These are phyloP conservation scores for Bombyx mori DNA, from an alignment of 1,140 invertebrate species.

Conservation along the genomic window ASM3026992v2 NC_085124.1:7691501-7692000, in stretches of 20 bases:
- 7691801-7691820: conserved; percentile 23
- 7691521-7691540: conserved; percentile 55
- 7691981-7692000: conserved; percentile 98
- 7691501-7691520: conserved; percentile 67
- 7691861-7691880: conserved; percentile 65
- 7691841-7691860: conserved; percentile 26
- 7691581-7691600: conserved; percentile 59
- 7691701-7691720: conserved; percentile 45
- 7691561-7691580: conserved; percentile 50
- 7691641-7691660: conserved; percentile 34
- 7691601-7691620: conserved; percentile 57
- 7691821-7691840: conserved; percentile 18
- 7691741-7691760: conserved; percentile 20
- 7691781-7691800: conserved; percentile 13
- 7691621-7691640: conserved; percentile 62
- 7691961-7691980: conserved; percentile 99
- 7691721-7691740: conserved; percentile 61
- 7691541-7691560: conserved; percentile 48
- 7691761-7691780: conserved; percentile 13
- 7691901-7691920: conserved; percentile 95
- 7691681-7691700: conserved; percentile 31
- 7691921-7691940: conserved; percentile 99
- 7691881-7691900: conserved; percentile 70
- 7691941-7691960: conserved; percentile 99
- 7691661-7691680: conserved; percentile 24